Percentiles rank a stretch among this genome's conserved stretches.
Evolutionary conservation across 2,113 vertebrate genomes (phyloP).

Genomic region (Willisornis vidua): DNA sequence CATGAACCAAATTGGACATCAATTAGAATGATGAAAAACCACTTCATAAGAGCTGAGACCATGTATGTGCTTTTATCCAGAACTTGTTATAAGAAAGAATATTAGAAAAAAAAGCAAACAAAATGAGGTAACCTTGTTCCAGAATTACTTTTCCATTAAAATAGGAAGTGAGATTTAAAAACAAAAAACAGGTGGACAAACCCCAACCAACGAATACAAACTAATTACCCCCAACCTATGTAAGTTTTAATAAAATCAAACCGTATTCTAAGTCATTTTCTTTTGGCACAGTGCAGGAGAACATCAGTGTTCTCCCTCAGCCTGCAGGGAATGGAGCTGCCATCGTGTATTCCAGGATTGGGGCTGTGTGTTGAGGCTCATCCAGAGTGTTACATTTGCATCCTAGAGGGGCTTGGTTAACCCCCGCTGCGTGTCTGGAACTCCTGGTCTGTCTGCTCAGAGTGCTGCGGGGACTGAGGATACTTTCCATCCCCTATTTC

Average conservation of each 20-base stretch:
- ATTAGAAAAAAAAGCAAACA: not conserved
- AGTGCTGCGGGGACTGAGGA: not conserved
- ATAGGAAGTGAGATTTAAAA: not conserved
- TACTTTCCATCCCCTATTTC: not conserved
- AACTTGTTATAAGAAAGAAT: not conserved
- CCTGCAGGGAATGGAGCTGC: not conserved
- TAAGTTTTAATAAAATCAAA: not conserved
- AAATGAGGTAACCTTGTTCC: not conserved
- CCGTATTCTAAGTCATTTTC: not conserved
- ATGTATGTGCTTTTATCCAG: not conserved
- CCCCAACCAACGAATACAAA: not conserved
- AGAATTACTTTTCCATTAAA: not conserved
- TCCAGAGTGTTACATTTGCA: not conserved
- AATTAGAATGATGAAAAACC: not conserved
- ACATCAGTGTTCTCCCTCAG: not conserved
- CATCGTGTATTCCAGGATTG: not conserved
- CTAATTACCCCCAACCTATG: accelerated
- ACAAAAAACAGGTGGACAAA: not conserved
- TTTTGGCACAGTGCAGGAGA: not conserved
- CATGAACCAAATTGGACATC: not conserved
- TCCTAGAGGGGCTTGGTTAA: not conserved
- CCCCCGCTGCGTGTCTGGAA: not conserved
- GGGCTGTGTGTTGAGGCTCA: not conserved
- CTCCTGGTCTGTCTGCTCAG: not conserved
- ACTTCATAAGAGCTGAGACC: not conserved